These are phyloP conservation scores for Clusia tigrina DNA, from an alignment of 2,888 invertebrate genomes.

Conservation along the genomic window DNA sequence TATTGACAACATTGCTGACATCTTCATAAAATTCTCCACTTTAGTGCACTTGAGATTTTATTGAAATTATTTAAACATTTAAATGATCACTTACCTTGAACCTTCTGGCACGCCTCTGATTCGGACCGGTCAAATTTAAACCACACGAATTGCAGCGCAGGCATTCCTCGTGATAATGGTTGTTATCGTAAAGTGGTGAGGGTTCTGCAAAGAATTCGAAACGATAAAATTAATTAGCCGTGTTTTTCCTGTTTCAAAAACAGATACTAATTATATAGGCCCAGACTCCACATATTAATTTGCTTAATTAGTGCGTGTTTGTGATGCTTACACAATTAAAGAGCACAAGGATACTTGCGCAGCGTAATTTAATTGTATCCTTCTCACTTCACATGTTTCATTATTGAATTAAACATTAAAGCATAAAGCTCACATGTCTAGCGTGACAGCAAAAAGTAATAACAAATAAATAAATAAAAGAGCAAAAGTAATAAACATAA, in stretches of 20 bases:
- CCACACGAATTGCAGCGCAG: constrained; percentile 95
- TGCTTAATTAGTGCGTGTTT: background rate
- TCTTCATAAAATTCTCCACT: background rate
- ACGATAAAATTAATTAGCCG: constrained; percentile 2
- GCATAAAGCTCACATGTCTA: background rate
- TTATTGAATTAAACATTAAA: background rate
- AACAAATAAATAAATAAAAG: background rate
- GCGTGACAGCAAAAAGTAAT: background rate
- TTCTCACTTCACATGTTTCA: too few species aligned
- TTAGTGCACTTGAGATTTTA: background rate
- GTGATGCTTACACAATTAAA: background rate
- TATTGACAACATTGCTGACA: too few species aligned
- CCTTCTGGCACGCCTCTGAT: constrained; percentile 75
- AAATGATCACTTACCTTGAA: constrained; percentile 66
- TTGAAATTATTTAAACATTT: background rate
- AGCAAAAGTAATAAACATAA: background rate
- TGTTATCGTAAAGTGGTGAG: constrained; percentile 91
- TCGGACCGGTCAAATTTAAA: constrained; percentile 90
- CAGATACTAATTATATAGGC: background rate
- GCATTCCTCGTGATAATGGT: constrained; percentile 97
- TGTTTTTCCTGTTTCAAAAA: constrained; percentile 6
- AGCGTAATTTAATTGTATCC: too few species aligned
- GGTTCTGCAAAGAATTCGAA: constrained; percentile 75
- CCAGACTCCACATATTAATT: background rate
- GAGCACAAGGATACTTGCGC: background rate